Evolutionary conservation across 2,888 invertebrate species (phyloP).

Genomic region (Caenorhabditis doughertyi): DNA sequence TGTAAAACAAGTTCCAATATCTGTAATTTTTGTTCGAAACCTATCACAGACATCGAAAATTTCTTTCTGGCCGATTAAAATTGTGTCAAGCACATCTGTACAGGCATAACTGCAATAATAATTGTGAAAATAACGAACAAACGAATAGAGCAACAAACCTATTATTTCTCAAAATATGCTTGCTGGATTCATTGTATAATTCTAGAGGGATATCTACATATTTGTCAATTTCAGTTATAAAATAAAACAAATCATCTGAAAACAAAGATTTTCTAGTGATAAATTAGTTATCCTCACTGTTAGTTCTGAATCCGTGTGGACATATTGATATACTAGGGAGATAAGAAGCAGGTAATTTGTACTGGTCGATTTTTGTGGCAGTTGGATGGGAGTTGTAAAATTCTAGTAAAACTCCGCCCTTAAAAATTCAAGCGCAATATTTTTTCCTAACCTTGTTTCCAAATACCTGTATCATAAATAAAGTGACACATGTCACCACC

Average conservation of each 20-base stretch:
- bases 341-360: neutral
- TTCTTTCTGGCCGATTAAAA: slow-evolving; percentile 5
- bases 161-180: neutral
- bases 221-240: slow-evolving; percentile 12
- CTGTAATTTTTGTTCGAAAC: slow-evolving; percentile 17
- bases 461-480: slow-evolving; percentile 76
- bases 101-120: slow-evolving; percentile 44
- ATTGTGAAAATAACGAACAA: neutral
- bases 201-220: neutral
- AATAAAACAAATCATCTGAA: slow-evolving; percentile 20
- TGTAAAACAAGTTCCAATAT: slow-evolving; percentile 60
- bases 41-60: slow-evolving; percentile 29
- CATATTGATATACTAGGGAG: slow-evolving; percentile 65
- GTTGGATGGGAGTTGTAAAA: slow-evolving; percentile 69
- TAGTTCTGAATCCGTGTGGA: slow-evolving; percentile 36
- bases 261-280: neutral
- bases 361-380: slow-evolving; percentile 52
- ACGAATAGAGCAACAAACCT: neutral
- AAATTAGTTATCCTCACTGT: slow-evolving; percentile 16
- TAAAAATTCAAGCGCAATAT: neutral
- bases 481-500: slow-evolving; percentile 71
- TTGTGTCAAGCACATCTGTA: slow-evolving; percentile 43
- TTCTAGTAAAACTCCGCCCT: slow-evolving; percentile 64
- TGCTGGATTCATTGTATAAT: slow-evolving; percentile 2
- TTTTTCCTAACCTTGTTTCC: neutral